Percentiles rank a stretch among this genome's conserved stretches.
phyloP scores from a whole-genome alignment of 2,797 vertebrate genomes.

The Todus mexicanus region DNA sequence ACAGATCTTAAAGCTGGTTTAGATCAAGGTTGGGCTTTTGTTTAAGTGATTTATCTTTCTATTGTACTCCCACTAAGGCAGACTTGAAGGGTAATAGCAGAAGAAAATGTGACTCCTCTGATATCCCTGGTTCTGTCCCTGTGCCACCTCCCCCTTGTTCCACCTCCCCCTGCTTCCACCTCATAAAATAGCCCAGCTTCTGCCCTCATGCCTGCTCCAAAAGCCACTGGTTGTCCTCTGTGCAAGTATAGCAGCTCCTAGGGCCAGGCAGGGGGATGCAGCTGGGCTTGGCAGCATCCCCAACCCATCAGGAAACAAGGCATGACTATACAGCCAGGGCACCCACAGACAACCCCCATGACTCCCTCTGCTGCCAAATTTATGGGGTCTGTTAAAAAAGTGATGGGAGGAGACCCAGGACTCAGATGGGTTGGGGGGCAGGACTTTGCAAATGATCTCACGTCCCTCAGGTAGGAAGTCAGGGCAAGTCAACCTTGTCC shows the following conservation, averaged over 20 bases:
- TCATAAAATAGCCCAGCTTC: neutral
- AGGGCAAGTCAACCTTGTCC: neutral
- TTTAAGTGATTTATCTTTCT: neutral
- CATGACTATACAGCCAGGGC: neutral
- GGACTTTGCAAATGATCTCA: neutral
- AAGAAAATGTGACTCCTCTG: neutral
- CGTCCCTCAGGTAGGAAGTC: neutral
- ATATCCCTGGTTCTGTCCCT: neutral
- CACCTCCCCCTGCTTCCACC: neutral
- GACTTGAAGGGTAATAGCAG: neutral
- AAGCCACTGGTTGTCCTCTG: neutral
- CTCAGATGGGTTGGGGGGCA: accelerated
- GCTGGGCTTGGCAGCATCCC: neutral
- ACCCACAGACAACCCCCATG: accelerated
- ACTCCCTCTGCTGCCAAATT: neutral
- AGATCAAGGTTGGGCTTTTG: neutral
- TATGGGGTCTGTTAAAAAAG: neutral
- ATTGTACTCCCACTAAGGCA: neutral
- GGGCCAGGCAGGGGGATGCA: neutral
- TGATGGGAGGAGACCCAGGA: neutral
- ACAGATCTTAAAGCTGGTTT: conserved; percentile 5
- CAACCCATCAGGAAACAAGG: neutral
- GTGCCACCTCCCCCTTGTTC: neutral
- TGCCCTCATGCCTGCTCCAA: neutral
- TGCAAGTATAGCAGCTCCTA: neutral